Evolutionary conservation across 1,140 invertebrate genomes (phyloP).

Genomic region (Zaprionus taronus): DNA sequence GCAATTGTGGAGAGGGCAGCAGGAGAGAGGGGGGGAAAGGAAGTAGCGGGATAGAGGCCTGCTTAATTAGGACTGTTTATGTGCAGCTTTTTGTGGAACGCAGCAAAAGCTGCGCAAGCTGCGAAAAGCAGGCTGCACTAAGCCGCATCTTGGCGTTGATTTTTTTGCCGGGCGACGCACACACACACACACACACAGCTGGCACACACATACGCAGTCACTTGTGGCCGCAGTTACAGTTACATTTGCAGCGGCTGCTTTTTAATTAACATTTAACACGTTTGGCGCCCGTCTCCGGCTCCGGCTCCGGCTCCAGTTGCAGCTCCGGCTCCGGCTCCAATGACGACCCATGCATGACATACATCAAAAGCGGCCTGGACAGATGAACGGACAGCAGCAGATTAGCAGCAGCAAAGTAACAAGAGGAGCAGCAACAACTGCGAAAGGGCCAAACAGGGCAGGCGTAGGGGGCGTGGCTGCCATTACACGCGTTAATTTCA

Average conservation of each 20-base stretch:
- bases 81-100: slow-evolving; percentile 45
- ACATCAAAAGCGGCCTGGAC: slow-evolving; percentile 73
- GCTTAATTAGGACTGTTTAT: slow-evolving; percentile 76
- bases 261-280: slow-evolving; percentile 82
- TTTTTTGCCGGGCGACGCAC: slow-evolving; percentile 4
- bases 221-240: slow-evolving; percentile 21
- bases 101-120: slow-evolving; percentile 15
- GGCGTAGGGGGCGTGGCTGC: slow-evolving; percentile 51
- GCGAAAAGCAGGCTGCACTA: slow-evolving; percentile 36
- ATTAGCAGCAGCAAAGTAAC: slow-evolving; percentile 28
- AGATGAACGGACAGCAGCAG: slow-evolving; percentile 41
- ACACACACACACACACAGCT: background rate
- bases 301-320: background rate
- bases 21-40: background rate
- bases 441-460: background rate
- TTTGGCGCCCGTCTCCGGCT: slow-evolving; percentile 33
- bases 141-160: slow-evolving; percentile 36
- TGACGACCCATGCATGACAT: slow-evolving; percentile 62
- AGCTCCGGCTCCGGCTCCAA: background rate
- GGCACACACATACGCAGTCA: slow-evolving; percentile 4
- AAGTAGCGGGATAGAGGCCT: background rate
- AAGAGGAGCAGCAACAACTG: too few relatives aligned
- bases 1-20: background rate
- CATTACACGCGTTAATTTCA: slow-evolving; percentile 81
- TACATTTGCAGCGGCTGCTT: slow-evolving; percentile 51